Percentiles rank a stretch among this genome's conserved stretches.
Evolutionary conservation across 2,797 vertebrate genomes (phyloP).

Genomic region (Distichodus sexfasciatus): DNA sequence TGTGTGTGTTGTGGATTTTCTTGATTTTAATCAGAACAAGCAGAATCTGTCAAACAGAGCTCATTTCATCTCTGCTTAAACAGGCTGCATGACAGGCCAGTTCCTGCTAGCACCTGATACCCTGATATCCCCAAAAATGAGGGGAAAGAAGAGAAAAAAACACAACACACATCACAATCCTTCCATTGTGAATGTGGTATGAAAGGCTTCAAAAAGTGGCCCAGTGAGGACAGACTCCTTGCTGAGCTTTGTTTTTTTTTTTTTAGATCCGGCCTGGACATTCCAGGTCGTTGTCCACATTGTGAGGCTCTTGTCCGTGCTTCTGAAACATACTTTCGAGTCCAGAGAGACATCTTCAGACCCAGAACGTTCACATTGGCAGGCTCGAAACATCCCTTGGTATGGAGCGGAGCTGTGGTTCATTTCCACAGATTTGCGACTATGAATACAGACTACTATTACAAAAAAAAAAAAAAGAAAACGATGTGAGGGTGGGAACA

Average conservation of each 20-base stretch:
- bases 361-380: not conserved
- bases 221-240: not conserved
- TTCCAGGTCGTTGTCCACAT: conserved; percentile 15
- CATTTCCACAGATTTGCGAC: conserved; percentile 25
- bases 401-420: not conserved
- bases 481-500: too few relatives aligned
- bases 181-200: conserved; percentile 1
- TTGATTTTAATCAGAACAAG: conserved; percentile 31
- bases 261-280: conserved; percentile 5
- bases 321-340: conserved; percentile 11
- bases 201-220: conserved; percentile 17
- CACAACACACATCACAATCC: conserved; percentile 17
- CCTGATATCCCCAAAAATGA: conserved; percentile 5
- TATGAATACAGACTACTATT: conserved; percentile 17
- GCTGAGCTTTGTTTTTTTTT: conserved; percentile 19
- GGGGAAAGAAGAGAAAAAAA: not conserved
- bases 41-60: conserved; percentile 21
- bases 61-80: conserved; percentile 28
- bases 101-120: conserved; percentile 21
- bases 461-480: conserved; percentile 16
- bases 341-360: conserved; percentile 6
- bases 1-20: conserved; percentile 18
- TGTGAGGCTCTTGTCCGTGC: conserved; percentile 2
- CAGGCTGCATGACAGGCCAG: conserved; percentile 13
- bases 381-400: too few relatives aligned